A percentile compares a stretch with the other conserved stretches of the same genome.
These are phyloP conservation scores for Leptinotarsa texana DNA, from an alignment of 1,140 invertebrate species.

Conservation along the genomic window DNA sequence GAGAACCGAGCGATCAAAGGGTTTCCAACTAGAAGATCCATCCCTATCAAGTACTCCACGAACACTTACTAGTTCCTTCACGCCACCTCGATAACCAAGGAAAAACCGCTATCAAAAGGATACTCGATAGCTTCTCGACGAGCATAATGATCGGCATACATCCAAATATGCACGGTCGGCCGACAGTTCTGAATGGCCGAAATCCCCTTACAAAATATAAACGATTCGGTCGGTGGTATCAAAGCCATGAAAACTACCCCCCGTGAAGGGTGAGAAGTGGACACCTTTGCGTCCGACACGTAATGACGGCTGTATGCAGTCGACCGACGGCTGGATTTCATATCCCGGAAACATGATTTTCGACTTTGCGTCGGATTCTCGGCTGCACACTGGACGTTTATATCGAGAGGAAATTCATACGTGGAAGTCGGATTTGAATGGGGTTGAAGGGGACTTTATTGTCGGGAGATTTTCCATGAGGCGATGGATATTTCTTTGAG, in stretches of 20 bases:
- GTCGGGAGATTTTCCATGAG: neutral
- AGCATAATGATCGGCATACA: neutral
- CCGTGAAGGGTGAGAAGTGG: neutral
- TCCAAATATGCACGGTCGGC: neutral
- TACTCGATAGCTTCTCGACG: neutral
- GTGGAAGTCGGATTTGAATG: too few relatives aligned
- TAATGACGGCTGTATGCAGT: slow-evolving; percentile 10
- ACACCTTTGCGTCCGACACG: neutral
- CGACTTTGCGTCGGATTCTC: slow-evolving; percentile 17
- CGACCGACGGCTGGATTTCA: neutral
- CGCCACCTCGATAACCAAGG: too few relatives aligned
- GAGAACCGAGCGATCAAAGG: too few relatives aligned
- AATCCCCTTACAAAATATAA: neutral
- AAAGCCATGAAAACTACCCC: neutral
- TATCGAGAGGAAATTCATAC: neutral
- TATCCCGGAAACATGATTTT: slow-evolving; percentile 11
- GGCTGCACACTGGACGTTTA: neutral
- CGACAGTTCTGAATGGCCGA: neutral
- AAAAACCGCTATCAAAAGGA: neutral
- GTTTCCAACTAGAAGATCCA: too few relatives aligned
- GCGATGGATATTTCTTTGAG: too few relatives aligned
- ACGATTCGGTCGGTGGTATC: neutral
- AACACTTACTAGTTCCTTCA: too few relatives aligned
- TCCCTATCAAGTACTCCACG: too few relatives aligned
- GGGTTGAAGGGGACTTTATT: neutral